phyloP scores from a whole-genome alignment of 2,888 invertebrate genomes.

The Chaitophorus viminalis region DNA sequence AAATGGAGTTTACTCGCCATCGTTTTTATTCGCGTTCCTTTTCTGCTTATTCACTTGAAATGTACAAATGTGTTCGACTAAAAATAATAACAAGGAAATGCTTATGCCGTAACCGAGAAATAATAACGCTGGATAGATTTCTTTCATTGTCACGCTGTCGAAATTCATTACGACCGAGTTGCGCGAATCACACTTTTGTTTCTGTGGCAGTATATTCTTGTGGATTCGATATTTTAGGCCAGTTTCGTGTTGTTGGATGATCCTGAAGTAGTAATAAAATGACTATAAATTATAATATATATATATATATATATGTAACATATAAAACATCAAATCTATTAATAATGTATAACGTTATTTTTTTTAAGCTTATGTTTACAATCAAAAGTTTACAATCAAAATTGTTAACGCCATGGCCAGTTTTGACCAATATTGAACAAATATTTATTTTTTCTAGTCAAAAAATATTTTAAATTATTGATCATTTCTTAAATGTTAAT shows the following conservation, averaged over 20 bases:
- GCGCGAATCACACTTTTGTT: conserved; percentile 44
- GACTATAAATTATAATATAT: background rate
- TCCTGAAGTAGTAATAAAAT: background rate
- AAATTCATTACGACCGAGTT: background rate
- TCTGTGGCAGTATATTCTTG: conserved; percentile 18
- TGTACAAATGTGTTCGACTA: conserved; percentile 18
- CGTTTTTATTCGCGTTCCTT: background rate
- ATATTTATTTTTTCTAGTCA: too few species aligned
- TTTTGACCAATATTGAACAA: too few species aligned
- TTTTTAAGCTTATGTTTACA: background rate
- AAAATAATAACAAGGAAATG: conserved; percentile 1
- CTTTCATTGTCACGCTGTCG: conserved; percentile 22
- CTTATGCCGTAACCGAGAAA: conserved; percentile 33
- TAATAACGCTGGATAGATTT: conserved; percentile 35
- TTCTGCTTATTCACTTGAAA: background rate
- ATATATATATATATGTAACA: too few species aligned
- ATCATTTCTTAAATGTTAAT: too few species aligned
- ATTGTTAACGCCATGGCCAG: too few species aligned
- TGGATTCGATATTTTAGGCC: conserved; percentile 25
- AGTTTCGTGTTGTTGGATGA: conserved; percentile 45
- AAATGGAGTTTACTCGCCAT: too few species aligned
- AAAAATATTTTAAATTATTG: too few species aligned
- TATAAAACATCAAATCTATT: background rate
- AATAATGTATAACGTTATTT: background rate
- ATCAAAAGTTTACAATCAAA: background rate